These are phyloP conservation scores for Leucozona laternaria DNA, from an alignment of 2,888 invertebrate genomes.

Conservation along the genomic window DNA sequence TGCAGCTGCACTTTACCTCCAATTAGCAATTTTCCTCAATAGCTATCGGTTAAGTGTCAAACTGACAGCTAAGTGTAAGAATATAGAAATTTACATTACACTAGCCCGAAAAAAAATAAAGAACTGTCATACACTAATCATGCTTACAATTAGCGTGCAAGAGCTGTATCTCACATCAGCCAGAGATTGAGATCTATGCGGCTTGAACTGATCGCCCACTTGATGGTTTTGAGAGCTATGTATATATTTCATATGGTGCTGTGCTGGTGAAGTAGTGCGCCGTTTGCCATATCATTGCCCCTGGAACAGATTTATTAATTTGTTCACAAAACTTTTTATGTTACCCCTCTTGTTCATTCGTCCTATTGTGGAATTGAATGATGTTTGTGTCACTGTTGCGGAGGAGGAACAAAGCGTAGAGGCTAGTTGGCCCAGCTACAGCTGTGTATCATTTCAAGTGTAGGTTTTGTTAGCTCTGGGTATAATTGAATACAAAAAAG, in stretches of 20 bases:
- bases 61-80: slow-evolving; percentile 50
- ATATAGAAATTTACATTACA: slow-evolving; percentile 36
- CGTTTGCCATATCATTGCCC: slow-evolving; percentile 1
- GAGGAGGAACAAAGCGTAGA: slow-evolving; percentile 58
- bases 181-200: slow-evolving; percentile 38
- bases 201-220: slow-evolving; percentile 61
- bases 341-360: slow-evolving; percentile 28
- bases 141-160: slow-evolving; percentile 54
- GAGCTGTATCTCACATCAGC: slow-evolving; percentile 25
- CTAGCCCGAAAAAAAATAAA: slow-evolving; percentile 31
- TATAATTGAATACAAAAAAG: slow-evolving; percentile 54
- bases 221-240: slow-evolving; percentile 20
- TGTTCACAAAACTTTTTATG: slow-evolving; percentile 52
- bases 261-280: too few relatives aligned
- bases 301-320: slow-evolving; percentile 67
- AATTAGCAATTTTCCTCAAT: slow-evolving; percentile 52
- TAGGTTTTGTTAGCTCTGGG: slow-evolving; percentile 53
- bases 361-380: slow-evolving; percentile 69
- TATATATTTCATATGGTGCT: slow-evolving; percentile 3
- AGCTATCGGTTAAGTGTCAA: slow-evolving; percentile 55
- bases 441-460: slow-evolving; percentile 53
- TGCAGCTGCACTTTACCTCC: slow-evolving; percentile 49
- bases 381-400: slow-evolving; percentile 40
- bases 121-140: slow-evolving; percentile 46
- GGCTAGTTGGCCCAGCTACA: slow-evolving; percentile 28